Evolutionary conservation across 2,888 invertebrate genomes (phyloP), one percentile per base, ranked within the genome.

Genomic region (Salpingus planirostris): DNA sequence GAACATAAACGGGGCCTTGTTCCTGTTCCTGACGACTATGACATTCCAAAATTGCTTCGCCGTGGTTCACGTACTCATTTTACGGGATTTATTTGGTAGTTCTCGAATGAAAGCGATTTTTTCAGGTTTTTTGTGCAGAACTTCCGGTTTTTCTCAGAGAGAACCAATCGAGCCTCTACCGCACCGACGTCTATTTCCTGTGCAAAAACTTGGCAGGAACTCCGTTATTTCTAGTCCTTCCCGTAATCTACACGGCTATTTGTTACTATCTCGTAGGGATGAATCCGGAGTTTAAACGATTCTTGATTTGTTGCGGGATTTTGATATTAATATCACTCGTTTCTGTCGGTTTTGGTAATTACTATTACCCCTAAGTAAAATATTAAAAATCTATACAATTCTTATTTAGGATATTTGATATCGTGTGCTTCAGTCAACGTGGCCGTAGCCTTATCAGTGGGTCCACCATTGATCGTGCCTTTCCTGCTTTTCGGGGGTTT

Each of bases 41-140:
- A 92, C 92, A 3, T 92, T 93, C 64, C 88, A 90, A 54, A 92
- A 91, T 62, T 80, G 91, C n/a, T 92, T 92, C 57, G 88, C 91
- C 38, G 93, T 95, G 23, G 81, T 93, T 36, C 87, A 85, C 62
- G 95, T 93, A 65, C 77, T n/a, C n/a, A n/a, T n/a, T n/a, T 84
- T 71, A n/a, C n/a, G n/a, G n/a, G n/a, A n/a, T n/a, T n/a, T n/a
- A n/a, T n/a, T n/a, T n/a, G n/a, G n/a, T n/a, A n/a, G n/a, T n/a
- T n/a, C n/a, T n/a, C n/a, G n/a, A n/a, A n/a, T n/a, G n/a, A n/a
- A n/a, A n/a, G n/a, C n/a, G n/a, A n/a, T 31, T 31, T 35, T 52
- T 55, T 2, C 57, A 90, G 90, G 87, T 90, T 23, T 92, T 95
- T 61, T 88, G 88, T 48, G 74, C 82, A 0, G 93, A 95, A 58